A percentile compares a stretch with the other conserved stretches of the same genome.
phyloP scores from a whole-genome alignment of 2,888 invertebrate genomes.

The Apodemia zela region DNA sequence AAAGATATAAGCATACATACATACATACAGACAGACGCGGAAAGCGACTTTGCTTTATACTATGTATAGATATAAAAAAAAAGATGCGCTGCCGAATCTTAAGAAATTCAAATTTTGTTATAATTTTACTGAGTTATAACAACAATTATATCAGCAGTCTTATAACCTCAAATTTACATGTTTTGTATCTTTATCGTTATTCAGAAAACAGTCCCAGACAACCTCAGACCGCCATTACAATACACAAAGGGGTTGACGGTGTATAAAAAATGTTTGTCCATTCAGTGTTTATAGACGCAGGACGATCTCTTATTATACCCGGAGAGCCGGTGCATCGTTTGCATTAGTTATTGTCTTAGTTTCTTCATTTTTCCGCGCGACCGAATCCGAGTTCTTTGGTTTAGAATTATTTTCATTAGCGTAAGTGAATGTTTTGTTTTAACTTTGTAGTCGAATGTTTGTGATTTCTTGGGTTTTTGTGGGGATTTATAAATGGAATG shows the following conservation, averaged over 20 bases:
- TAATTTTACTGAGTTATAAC: too few relatives aligned
- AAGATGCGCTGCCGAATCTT: too few relatives aligned
- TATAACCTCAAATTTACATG: not conserved
- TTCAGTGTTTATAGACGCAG: constrained; percentile 30
- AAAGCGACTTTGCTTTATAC: too few relatives aligned
- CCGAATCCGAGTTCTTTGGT: not conserved
- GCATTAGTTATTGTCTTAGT: constrained; percentile 17
- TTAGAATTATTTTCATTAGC: not conserved
- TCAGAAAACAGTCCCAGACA: constrained; percentile 18
- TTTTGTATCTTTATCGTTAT: not conserved
- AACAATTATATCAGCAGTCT: too few relatives aligned
- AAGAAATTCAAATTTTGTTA: too few relatives aligned
- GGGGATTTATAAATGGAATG: too few relatives aligned
- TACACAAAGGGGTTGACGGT: constrained; percentile 36
- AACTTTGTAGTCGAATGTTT: too few relatives aligned
- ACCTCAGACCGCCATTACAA: constrained; percentile 27
- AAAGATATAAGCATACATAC: too few relatives aligned
- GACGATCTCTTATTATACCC: constrained; percentile 27
- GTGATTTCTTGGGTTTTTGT: too few relatives aligned
- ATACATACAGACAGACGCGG: too few relatives aligned
- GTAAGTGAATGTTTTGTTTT: constrained; percentile 2
- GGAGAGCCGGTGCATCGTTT: constrained; percentile 21
- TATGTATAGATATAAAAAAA: too few relatives aligned
- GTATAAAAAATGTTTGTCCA: constrained; percentile 36
- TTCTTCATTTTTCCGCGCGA: constrained; percentile 5